Conservation (phyloP, 1,140 invertebrate species). For the Pararge aegeria region DNA sequence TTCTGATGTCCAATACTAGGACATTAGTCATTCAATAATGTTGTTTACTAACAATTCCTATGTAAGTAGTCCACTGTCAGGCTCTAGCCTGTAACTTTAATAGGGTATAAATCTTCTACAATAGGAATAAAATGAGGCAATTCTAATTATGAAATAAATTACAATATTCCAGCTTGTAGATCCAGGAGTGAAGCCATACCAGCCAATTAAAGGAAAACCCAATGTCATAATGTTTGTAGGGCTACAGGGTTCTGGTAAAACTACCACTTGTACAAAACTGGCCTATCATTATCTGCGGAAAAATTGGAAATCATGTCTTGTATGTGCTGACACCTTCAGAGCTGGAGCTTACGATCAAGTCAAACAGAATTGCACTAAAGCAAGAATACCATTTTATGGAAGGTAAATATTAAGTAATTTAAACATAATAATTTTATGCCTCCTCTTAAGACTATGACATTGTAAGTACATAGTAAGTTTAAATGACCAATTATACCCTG, state of each 20-base stretch:
- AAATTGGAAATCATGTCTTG: constrained; percentile 99
- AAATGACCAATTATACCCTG: too few relatives aligned
- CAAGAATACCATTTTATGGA: constrained; percentile 99
- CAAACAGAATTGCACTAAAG: constrained; percentile 99
- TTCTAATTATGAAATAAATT: neutral
- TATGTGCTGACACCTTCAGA: constrained; percentile 99
- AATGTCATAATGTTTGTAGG: constrained; percentile 99
- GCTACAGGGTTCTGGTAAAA: constrained; percentile 99
- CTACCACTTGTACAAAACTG: constrained; percentile 99
- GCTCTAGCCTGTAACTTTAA: too few relatives aligned
- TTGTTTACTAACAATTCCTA: too few relatives aligned
- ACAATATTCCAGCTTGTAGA: constrained; percentile 91
- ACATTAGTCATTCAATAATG: too few relatives aligned
- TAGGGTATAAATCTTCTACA: too few relatives aligned
- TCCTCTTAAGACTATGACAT: too few relatives aligned
- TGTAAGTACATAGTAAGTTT: too few relatives aligned
- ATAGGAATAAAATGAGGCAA: too few relatives aligned
- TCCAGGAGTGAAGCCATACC: constrained; percentile 98
- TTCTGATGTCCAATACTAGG: too few relatives aligned
- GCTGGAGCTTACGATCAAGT: constrained; percentile 99
- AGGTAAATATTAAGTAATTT: constrained; percentile 86
- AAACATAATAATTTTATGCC: too few relatives aligned
- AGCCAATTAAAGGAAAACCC: constrained; percentile 95
- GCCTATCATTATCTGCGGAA: constrained; percentile 99
- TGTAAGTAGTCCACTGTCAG: too few relatives aligned